Percentiles rank a stretch among this genome's conserved stretches.
phyloP scores from a whole-genome alignment of 2,888 invertebrate genomes.

The Odontocolon sp. region DNA sequence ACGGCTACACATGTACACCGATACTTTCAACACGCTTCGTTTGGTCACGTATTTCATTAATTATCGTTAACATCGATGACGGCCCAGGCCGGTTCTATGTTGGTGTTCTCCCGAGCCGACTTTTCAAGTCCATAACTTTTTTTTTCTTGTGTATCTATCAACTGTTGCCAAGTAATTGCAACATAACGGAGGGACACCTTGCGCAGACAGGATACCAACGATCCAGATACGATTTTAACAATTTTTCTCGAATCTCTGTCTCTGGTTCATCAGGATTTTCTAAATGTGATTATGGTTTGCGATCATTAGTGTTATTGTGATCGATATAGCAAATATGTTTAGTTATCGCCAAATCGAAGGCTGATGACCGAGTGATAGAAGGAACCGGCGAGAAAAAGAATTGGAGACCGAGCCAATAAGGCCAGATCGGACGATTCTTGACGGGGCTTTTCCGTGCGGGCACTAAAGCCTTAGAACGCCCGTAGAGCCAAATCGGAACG shows the following conservation, averaged over 20 bases:
- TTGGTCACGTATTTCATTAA: slow-evolving; percentile 60
- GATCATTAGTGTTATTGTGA: too few species aligned
- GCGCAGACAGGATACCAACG: too few species aligned
- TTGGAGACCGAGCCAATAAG: slow-evolving; percentile 38
- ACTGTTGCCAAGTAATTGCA: slow-evolving; percentile 3
- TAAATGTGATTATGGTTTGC: too few species aligned
- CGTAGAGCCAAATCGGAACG: slow-evolving; percentile 48
- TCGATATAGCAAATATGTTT: slow-evolving; percentile 1
- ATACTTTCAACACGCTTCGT: slow-evolving; percentile 54
- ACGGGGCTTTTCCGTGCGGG: slow-evolving; percentile 48
- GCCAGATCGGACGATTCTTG: slow-evolving; percentile 47
- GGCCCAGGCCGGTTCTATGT: not conserved
- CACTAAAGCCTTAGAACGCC: slow-evolving; percentile 42
- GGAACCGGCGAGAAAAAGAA: not conserved
- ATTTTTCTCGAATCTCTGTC: too few species aligned
- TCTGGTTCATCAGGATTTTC: too few species aligned
- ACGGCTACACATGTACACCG: slow-evolving; percentile 18
- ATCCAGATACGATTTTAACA: not conserved
- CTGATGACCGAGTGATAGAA: slow-evolving; percentile 34
- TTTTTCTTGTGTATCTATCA: not conserved
- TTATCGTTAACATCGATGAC: slow-evolving; percentile 53
- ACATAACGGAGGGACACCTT: too few species aligned
- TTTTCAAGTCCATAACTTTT: too few species aligned
- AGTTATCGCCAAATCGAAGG: not conserved
- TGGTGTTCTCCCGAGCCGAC: too few species aligned